Evolutionary conservation across 2,888 invertebrate genomes (phyloP).

Genomic region (Andrena fulva): DNA sequence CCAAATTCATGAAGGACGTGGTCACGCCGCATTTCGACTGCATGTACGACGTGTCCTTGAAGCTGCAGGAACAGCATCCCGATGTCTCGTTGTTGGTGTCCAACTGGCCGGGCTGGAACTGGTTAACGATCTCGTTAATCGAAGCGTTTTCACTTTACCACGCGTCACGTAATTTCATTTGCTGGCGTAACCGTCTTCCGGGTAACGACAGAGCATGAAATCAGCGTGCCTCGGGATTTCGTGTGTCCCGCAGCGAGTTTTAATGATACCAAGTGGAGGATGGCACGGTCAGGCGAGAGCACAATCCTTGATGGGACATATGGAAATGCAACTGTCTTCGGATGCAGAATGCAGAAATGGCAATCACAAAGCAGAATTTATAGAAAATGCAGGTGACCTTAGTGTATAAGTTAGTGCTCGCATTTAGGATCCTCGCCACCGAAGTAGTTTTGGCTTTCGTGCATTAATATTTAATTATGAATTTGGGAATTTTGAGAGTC

Average conservation of each 20-base stretch:
- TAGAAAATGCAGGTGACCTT: background rate
- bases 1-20: slow-evolving; percentile 79
- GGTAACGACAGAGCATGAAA: background rate
- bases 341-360: background rate
- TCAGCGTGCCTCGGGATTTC: background rate
- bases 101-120: slow-evolving; percentile 38
- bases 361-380: background rate
- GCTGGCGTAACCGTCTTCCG: background rate
- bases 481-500: no score
- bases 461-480: no score
- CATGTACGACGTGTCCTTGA: slow-evolving; percentile 80
- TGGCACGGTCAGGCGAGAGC: background rate
- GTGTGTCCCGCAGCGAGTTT: background rate
- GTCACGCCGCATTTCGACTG: slow-evolving; percentile 73
- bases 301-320: background rate
- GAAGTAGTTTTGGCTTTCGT: background rate
- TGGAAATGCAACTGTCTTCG: background rate
- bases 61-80: slow-evolving; percentile 75
- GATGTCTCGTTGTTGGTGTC: slow-evolving; percentile 19
- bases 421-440: background rate
- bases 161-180: background rate
- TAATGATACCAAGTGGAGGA: background rate
- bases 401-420: background rate
- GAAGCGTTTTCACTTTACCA: slow-evolving; percentile 17
- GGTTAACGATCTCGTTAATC: slow-evolving; percentile 39